phyloP scores from a whole-genome alignment of 2,797 vertebrate species.

The Clarias laeviceps region DNA sequence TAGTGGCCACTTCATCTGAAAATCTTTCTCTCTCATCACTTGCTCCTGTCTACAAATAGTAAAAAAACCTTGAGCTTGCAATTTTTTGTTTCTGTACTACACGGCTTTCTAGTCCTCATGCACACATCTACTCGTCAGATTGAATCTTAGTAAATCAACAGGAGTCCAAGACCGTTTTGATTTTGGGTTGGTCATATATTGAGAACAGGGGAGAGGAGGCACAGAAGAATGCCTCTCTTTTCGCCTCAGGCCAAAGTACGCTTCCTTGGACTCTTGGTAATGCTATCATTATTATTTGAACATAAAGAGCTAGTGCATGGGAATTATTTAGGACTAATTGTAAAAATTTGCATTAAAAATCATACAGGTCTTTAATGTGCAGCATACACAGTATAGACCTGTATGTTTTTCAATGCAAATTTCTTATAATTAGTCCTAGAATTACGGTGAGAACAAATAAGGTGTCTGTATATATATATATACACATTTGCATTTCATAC shows the following conservation, averaged over 20 bases:
- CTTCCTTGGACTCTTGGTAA: neutral
- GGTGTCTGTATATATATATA: neutral
- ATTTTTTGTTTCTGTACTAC: neutral
- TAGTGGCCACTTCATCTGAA: neutral
- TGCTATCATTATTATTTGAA: neutral
- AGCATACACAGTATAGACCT: neutral
- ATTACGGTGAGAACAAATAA: neutral
- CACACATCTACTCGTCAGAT: conserved; percentile 15
- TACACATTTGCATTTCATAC: neutral
- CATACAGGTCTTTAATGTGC: neutral
- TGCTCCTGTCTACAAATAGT: neutral
- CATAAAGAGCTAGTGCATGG: neutral
- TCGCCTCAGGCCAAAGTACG: neutral
- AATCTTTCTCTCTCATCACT: neutral
- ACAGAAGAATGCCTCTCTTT: neutral
- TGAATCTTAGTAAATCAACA: conserved; percentile 13
- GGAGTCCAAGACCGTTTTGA: neutral
- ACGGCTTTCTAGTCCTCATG: neutral
- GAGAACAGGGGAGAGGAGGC: neutral
- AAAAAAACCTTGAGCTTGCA: neutral
- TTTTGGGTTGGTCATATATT: neutral
- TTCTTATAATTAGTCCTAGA: neutral
- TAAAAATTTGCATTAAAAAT: neutral
- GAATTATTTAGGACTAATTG: neutral
- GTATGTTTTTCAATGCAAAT: neutral